Conservation (phyloP, 2,113 vertebrate species). For the Bubo bubo region DNA sequence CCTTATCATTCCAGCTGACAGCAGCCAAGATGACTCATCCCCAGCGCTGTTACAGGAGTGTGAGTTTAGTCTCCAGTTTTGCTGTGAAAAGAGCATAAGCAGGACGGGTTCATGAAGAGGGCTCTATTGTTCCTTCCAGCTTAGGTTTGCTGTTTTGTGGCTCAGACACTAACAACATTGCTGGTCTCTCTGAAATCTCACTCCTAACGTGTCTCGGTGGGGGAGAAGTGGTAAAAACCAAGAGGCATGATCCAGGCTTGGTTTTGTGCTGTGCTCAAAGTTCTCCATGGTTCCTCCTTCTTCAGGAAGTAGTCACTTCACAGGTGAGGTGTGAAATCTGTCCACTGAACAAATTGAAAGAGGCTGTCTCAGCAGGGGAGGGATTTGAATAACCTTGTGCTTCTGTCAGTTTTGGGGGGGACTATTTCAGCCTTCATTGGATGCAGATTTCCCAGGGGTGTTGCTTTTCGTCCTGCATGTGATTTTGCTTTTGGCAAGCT, state of each 20-base stretch:
- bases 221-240: neutral
- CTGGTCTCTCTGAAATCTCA: neutral
- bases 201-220: neutral
- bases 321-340: neutral
- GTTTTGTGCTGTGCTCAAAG: neutral
- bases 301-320: neutral
- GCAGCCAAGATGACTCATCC: neutral
- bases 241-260: neutral
- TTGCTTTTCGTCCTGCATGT: neutral
- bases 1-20: neutral
- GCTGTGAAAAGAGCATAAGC: neutral
- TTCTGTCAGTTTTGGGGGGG: neutral
- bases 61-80: neutral
- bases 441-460: conserved; percentile 36
- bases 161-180: neutral
- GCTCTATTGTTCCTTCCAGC: neutral
- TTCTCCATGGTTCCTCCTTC: neutral
- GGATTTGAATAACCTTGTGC: neutral
- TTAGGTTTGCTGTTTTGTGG: neutral
- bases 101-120: neutral
- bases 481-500: conserved; percentile 23
- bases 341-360: conserved; percentile 30
- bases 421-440: conserved; percentile 11
- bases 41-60: neutral
- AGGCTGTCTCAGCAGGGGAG: neutral